Percentiles rank a stretch among this genome's conserved stretches.
Conservation (phyloP, 2,113 vertebrate genomes). For the Notothenia rossii region DNA sequence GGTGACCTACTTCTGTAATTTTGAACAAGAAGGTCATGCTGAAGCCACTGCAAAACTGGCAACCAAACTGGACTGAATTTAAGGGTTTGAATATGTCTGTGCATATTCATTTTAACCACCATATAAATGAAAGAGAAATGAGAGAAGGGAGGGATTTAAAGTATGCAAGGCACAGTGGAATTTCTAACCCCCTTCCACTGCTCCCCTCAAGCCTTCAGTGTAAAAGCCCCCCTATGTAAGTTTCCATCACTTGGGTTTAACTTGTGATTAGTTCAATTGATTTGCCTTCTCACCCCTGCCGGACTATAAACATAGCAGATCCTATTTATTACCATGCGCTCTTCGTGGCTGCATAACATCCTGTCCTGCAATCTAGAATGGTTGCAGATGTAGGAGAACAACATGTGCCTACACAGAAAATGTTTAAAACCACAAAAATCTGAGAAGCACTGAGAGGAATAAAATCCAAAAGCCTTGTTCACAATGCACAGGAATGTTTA, state of each 20-base stretch:
- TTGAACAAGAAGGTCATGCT: slow-evolving; percentile 2
- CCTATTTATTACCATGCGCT: slow-evolving; percentile 3
- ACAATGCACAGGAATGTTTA: slow-evolving; percentile 60
- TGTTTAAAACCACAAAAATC: slow-evolving; percentile 21
- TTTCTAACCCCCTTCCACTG: slow-evolving; percentile 57
- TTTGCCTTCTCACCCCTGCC: slow-evolving; percentile 56
- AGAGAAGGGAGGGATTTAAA: slow-evolving; percentile 65
- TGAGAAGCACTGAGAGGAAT: neutral
- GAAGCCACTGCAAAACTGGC: slow-evolving; percentile 18
- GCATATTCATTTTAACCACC: slow-evolving; percentile 60
- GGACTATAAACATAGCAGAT: slow-evolving; percentile 26
- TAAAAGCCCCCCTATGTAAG: slow-evolving; percentile 54
- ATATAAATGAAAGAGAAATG: slow-evolving; percentile 61
- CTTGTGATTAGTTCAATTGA: slow-evolving; percentile 61
- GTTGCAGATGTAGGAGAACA: neutral
- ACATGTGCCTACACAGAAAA: slow-evolving; percentile 9
- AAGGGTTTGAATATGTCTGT: slow-evolving; percentile 10
- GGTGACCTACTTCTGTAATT: slow-evolving; percentile 20
- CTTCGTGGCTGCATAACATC: neutral
- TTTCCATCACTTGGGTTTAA: slow-evolving; percentile 72
- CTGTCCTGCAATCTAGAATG: neutral
- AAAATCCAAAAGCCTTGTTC: slow-evolving; percentile 18
- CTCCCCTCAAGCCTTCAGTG: slow-evolving; percentile 57
- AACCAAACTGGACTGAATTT: neutral
- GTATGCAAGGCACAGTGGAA: slow-evolving; percentile 75